A percentile compares a stretch with the other conserved stretches of the same genome.
Conservation (phyloP, 2,113 vertebrate genomes). For the Urocitellus parryii region DNA sequence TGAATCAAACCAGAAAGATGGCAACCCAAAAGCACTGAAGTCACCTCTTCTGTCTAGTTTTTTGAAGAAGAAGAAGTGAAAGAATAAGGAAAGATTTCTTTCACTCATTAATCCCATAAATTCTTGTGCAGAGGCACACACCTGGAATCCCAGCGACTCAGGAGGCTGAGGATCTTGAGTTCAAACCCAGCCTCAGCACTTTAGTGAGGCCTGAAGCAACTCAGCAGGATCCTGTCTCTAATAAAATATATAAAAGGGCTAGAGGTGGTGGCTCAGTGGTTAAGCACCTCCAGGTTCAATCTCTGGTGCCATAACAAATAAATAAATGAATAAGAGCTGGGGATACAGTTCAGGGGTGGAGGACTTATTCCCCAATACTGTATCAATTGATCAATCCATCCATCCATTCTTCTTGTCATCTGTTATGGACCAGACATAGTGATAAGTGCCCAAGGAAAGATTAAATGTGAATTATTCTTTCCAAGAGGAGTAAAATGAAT, state of each 20-base stretch:
- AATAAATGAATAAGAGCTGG: not conserved
- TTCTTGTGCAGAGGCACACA: not conserved
- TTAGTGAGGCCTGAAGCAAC: too few species aligned
- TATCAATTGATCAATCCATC: not conserved
- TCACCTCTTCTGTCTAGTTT: not conserved
- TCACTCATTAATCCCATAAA: not conserved
- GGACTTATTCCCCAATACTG: not conserved
- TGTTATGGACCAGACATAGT: not conserved
- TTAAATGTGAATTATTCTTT: slow-evolving; percentile 14
- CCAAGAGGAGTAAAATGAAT: not conserved
- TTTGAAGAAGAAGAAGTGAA: slow-evolving; percentile 48
- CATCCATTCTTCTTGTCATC: not conserved
- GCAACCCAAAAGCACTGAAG: not conserved
- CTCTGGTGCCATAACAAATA: too few species aligned
- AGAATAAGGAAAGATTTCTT: not conserved
- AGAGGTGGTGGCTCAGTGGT: too few species aligned
- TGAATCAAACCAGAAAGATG: not conserved
- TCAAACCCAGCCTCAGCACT: too few species aligned
- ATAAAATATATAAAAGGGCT: too few species aligned
- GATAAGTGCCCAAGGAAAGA: not conserved
- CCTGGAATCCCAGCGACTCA: not conserved
- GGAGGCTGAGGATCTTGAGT: not conserved
- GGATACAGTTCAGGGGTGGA: not conserved
- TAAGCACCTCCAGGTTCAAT: too few species aligned
- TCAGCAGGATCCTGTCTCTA: too few species aligned